Evolutionary conservation across 2,797 vertebrate genomes (phyloP).

Genomic region (Scolopax rusticola): DNA sequence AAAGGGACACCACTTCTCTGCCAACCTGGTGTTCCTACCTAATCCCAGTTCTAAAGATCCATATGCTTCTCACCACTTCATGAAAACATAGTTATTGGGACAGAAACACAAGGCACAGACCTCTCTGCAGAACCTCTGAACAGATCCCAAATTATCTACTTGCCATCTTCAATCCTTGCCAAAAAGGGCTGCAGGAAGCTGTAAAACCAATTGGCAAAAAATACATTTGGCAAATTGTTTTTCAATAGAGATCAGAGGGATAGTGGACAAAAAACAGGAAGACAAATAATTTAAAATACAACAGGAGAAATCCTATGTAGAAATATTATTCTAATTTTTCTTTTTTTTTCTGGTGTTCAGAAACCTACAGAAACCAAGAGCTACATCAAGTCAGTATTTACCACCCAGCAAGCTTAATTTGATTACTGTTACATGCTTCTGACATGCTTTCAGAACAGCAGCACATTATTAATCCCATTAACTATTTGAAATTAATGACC

Average conservation of each 20-base stretch:
- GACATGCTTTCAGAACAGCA: background rate
- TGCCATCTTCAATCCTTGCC: background rate
- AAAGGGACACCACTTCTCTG: background rate
- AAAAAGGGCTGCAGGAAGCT: background rate
- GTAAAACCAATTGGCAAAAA: background rate
- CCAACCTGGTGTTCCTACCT: background rate
- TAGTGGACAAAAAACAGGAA: background rate
- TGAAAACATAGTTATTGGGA: background rate
- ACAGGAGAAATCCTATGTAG: background rate
- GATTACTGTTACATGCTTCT: background rate
- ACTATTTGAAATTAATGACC: background rate
- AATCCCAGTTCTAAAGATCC: background rate
- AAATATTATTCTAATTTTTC: background rate
- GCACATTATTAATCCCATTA: background rate
- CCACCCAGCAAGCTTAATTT: background rate
- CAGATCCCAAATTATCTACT: background rate
- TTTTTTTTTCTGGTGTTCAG: background rate
- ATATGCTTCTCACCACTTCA: background rate
- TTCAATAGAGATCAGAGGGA: background rate
- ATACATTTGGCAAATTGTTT: background rate
- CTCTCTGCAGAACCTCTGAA: background rate
- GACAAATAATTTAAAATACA: background rate
- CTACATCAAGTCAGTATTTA: background rate
- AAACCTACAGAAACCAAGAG: background rate
- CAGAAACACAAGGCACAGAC: background rate